Evolutionary conservation across 2,113 vertebrate species (phyloP), one percentile per base, ranked within the genome.

Genomic region (Plotosus lineatus): DNA sequence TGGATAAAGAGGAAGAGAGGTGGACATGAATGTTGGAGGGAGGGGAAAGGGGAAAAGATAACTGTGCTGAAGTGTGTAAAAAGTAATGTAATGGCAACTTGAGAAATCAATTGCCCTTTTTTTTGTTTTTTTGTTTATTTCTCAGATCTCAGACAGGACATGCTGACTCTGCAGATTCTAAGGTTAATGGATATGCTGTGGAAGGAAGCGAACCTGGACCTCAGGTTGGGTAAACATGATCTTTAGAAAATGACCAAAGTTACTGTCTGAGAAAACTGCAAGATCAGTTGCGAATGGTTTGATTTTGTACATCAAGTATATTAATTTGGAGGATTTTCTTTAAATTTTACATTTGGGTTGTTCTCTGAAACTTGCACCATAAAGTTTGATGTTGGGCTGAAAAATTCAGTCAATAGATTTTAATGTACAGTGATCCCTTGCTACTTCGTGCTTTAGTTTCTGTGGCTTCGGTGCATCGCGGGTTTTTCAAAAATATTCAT

Each of bases 151-250:
- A 94, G 98, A 1, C 97, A 99, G 88, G 97, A 99, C 90, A 99
- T 99, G 98, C 65, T 99, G 79, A 96, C 96, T 0, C 95, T 99
- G 26, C 98, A 99, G 84, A 97, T 99, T 42, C 83, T 99, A 81
- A 95, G 94, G 56, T 79, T 99, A 83, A 99, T 99, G 98, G 97
- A 99, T 89, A 88, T 95, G 51, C 94, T 99, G 23, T 99, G 97
- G 97, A 99, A 99, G 82, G 97, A 99, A 88, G 96, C 95, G 21
- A 96, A 93, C 83, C 90, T 99, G 73, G 97, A 99, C 88, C 96
- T 99, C 80, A 94, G 97, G 97, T 98, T 91, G 90, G 83, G 53
- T 74, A 71, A 17, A 63, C 9, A 23, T 31, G 9, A 74, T 28
- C 3, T 71, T 63, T 33, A 33, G 31, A 33, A 6, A 63, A 63